A percentile compares a stretch with the other conserved stretches of the same genome.
Conservation (phyloP, 2,888 invertebrate genomes). For the Sesia apiformis region DNA sequence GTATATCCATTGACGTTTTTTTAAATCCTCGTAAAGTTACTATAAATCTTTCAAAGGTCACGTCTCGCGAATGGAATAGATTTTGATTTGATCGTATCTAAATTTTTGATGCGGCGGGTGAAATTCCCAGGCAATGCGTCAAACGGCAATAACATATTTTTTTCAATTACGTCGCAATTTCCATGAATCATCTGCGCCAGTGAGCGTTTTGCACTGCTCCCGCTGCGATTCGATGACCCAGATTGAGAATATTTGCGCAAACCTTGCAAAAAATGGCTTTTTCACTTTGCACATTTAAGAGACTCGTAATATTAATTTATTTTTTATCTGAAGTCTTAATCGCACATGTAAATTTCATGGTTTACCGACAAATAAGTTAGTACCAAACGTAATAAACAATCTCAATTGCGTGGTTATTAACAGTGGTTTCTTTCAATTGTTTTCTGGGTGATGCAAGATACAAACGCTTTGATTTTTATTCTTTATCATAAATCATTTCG, state of each 20-base stretch:
- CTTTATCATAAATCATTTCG: too few relatives aligned
- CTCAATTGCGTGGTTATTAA: not conserved
- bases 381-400: too few relatives aligned
- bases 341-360: not conserved
- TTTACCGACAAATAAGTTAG: not conserved
- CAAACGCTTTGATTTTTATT: too few relatives aligned
- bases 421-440: not conserved
- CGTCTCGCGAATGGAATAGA: too few relatives aligned
- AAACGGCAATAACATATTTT: conserved; percentile 68
- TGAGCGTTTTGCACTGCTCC: conserved; percentile 39
- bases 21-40: too few relatives aligned
- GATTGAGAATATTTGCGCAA: conserved; percentile 57
- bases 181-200: conserved; percentile 61
- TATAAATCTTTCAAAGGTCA: too few relatives aligned
- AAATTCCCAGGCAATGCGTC: conserved; percentile 23
- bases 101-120: conserved; percentile 22
- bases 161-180: conserved; percentile 69
- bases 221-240: conserved; percentile 34
- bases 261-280: conserved; percentile 39
- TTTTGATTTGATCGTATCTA: too few relatives aligned
- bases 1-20: too few relatives aligned
- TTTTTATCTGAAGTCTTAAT: not conserved
- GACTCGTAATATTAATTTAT: conserved; percentile 1
- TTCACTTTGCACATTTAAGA: conserved; percentile 21
- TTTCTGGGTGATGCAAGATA: too few relatives aligned